Evolutionary conservation across 2,113 vertebrate genomes (phyloP).

Genomic region (Microtus ochrogaster): DNA sequence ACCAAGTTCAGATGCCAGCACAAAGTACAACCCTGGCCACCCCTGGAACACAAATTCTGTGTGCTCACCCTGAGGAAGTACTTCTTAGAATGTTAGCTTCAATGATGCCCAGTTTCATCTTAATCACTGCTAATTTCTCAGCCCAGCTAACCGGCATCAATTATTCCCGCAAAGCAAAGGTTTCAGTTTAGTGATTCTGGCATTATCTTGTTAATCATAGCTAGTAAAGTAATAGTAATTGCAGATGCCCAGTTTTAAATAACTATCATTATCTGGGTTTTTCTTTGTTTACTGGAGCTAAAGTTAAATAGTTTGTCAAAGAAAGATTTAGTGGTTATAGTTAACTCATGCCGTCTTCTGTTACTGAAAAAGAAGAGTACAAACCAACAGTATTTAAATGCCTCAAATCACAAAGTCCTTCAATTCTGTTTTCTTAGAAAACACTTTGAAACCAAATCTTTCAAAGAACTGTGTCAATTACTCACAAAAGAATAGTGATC

Average conservation of each 20-base stretch:
- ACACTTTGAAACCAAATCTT: conserved; percentile 36
- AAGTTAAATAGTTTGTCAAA: conserved; percentile 58
- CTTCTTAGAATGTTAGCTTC: not conserved
- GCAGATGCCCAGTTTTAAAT: not conserved
- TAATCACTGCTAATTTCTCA: not conserved
- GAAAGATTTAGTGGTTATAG: not conserved
- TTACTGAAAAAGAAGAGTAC: not conserved
- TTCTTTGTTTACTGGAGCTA: not conserved
- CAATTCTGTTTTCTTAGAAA: not conserved
- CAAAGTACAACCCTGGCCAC: not conserved
- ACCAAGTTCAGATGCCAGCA: not conserved
- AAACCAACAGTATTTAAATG: not conserved
- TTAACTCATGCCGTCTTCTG: not conserved
- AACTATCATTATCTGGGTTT: not conserved
- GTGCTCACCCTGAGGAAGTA: not conserved
- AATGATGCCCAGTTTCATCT: not conserved
- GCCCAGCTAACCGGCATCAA: not conserved
- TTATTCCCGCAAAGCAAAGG: not conserved
- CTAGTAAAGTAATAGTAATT: not conserved
- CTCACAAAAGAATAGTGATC: not conserved
- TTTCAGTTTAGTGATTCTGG: not conserved
- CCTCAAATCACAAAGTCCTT: not conserved
- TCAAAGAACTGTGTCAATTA: conserved; percentile 2
- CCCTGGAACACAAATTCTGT: not conserved
- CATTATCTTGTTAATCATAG: not conserved